A percentile compares a stretch with the other conserved stretches of the same genome.
phyloP scores from a whole-genome alignment of 2,888 invertebrate genomes.

The Eudemis profundana region DNA sequence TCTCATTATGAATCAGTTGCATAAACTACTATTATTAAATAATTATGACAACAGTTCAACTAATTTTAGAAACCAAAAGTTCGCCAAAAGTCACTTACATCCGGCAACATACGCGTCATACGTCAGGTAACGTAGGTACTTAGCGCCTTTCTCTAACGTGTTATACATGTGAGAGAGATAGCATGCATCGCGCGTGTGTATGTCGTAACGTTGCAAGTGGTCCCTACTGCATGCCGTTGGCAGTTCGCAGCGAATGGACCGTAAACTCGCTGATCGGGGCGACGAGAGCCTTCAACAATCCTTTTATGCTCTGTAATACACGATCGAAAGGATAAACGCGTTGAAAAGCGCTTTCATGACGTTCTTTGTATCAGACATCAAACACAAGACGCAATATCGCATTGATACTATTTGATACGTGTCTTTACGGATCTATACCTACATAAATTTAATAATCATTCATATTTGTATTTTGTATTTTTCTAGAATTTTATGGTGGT shows the following conservation, averaged over 20 bases:
- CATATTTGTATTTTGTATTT: too few species aligned
- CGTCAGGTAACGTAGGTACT: too few species aligned
- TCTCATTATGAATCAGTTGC: too few species aligned
- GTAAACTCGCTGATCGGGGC: slow-evolving; percentile 59
- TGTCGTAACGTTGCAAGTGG: slow-evolving; percentile 43
- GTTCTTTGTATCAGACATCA: slow-evolving; percentile 40
- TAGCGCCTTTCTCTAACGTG: too few species aligned
- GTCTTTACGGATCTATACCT: background rate
- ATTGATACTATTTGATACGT: slow-evolving; percentile 2
- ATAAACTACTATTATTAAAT: too few species aligned
- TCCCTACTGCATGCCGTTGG: slow-evolving; percentile 50
- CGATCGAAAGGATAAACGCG: slow-evolving; percentile 53
- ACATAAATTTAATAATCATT: too few species aligned
- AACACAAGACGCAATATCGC: slow-evolving; percentile 28
- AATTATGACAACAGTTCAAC: too few species aligned
- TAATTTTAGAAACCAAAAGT: too few species aligned
- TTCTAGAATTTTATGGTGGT: too few species aligned
- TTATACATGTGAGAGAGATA: background rate
- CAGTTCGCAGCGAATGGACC: slow-evolving; percentile 56
- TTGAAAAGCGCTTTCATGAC: slow-evolving; percentile 54
- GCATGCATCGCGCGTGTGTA: background rate
- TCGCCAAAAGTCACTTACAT: too few species aligned
- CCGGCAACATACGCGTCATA: too few species aligned
- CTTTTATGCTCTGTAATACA: slow-evolving; percentile 58
- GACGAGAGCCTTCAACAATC: slow-evolving; percentile 59